Evolutionary conservation across 2,113 vertebrate genomes (phyloP), one percentile per base, ranked within the genome.

Genomic region (Centropus unirufus): DNA sequence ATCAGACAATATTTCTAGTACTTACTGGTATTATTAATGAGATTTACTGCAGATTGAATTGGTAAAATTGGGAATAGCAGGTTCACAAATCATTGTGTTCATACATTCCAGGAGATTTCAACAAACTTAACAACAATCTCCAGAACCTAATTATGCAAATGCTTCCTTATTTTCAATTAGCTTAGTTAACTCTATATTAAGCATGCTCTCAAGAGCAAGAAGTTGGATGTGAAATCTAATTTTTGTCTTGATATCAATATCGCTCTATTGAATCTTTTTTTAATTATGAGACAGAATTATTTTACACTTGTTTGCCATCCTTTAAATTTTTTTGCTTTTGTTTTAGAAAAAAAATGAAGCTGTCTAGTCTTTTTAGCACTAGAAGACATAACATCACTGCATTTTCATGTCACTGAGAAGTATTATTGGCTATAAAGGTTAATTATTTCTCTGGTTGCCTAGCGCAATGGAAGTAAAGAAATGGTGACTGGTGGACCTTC

Each of bases 101-200:
- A 0, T 63, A 47, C 87, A 58, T 96, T 97, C 61, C 82, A 59
- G 62, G 90, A 94, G 89, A 94, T 80, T 95, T 93, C 94, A 94
- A 79, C 34, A 95, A 87, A 49, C 72, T 87, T 83, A 96, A 46
- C 91, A 90, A 84, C 10, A 11, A 91, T 77, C 67, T 91, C 69
- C 84, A 89, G 89, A 95, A 96, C 82, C 87, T 18, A 82, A 96
- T 93, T 96, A 97, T 90, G 92, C 84, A 96, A 96, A 96, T 93
- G 49, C 55, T 96, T 91, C 11, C 77, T 89, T 92, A 55, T 92
- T 93, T 95, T 95, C 83, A 92, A 87, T 96, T 93, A 90, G 54
- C 67, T 93, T 79, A 85, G 32, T 89, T 97, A 93, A 89, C 44
- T 94, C 78, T 72, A 29, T 62, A 91, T 90, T 83, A 78, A 90